Percentiles rank a stretch among this genome's conserved stretches.
These are phyloP conservation scores for Solenopsis invicta DNA, from an alignment of 1,140 invertebrate genomes.

Conservation along the genomic window DNA sequence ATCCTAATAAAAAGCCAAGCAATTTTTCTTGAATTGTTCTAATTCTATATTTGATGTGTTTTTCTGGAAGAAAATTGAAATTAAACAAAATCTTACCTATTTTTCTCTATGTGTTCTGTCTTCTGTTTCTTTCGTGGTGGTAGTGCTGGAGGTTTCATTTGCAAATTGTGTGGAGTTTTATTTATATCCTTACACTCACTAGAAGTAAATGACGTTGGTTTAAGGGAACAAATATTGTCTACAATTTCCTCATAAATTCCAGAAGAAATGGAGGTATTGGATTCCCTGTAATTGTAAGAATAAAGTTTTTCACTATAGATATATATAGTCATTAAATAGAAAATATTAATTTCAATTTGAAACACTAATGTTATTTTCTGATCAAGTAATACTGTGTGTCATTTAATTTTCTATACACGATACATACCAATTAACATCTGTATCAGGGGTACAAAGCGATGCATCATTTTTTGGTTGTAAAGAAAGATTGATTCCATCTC, in stretches of 20 bases:
- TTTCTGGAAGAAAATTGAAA: neutral
- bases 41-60: neutral
- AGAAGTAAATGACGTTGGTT: conserved; percentile 64
- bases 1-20: conserved; percentile 73
- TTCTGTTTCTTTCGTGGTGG: conserved; percentile 82
- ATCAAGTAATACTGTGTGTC: too few species aligned
- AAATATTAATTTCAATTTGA: too few species aligned
- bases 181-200: conserved; percentile 80
- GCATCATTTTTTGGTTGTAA: conserved; percentile 75
- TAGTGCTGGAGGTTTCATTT: conserved; percentile 82
- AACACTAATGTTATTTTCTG: too few species aligned
- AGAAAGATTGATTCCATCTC: conserved; percentile 68
- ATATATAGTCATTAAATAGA: too few species aligned
- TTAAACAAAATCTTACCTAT: conserved; percentile 72
- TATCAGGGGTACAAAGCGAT: neutral
- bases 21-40: neutral
- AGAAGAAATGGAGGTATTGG: conserved; percentile 86
- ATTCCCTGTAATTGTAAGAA: conserved; percentile 82
- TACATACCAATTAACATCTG: conserved; percentile 8
- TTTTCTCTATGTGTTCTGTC: conserved; percentile 77
- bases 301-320: conserved; percentile 71
- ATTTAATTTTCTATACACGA: neutral
- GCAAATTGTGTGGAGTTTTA: conserved; percentile 72
- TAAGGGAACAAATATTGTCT: conserved; percentile 75
- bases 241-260: conserved; percentile 88